These are phyloP conservation scores for Orchesella cincta DNA, from an alignment of 1,140 invertebrate genomes.

Conservation along the genomic window DNA sequence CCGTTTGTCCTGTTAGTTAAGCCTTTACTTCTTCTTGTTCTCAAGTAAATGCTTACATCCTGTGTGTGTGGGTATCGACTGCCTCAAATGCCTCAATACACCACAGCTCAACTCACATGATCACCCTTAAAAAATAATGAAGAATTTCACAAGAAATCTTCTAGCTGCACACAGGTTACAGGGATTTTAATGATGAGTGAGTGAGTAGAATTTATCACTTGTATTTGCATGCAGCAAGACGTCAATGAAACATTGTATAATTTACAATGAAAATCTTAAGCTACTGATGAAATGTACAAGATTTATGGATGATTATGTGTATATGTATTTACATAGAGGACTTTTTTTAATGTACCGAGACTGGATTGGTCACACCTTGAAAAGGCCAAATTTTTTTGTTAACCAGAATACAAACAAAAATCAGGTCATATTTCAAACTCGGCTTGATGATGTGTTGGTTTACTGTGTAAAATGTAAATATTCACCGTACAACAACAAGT, in stretches of 20 bases:
- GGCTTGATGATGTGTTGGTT: neutral
- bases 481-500: neutral
- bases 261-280: too few species aligned
- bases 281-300: too few species aligned
- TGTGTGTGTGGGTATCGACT: neutral
- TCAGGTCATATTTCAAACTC: neutral
- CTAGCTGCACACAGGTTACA: neutral
- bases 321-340: too few species aligned
- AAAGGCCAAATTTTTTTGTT: neutral
- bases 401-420: neutral
- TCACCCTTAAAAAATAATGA: too few species aligned
- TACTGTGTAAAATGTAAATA: neutral
- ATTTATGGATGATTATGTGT: neutral
- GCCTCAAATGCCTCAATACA: neutral
- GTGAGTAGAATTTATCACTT: neutral
- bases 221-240: neutral
- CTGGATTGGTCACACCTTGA: neutral
- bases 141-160: too few species aligned
- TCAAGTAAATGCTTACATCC: neutral
- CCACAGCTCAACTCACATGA: neutral
- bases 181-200: neutral
- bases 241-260: too few species aligned
- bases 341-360: too few species aligned
- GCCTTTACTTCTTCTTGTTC: neutral
- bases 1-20: constrained; percentile 10